These are phyloP conservation scores for Gonatopus flavifemur DNA, from an alignment of 1,140 invertebrate genomes.

Conservation along the genomic window DNA sequence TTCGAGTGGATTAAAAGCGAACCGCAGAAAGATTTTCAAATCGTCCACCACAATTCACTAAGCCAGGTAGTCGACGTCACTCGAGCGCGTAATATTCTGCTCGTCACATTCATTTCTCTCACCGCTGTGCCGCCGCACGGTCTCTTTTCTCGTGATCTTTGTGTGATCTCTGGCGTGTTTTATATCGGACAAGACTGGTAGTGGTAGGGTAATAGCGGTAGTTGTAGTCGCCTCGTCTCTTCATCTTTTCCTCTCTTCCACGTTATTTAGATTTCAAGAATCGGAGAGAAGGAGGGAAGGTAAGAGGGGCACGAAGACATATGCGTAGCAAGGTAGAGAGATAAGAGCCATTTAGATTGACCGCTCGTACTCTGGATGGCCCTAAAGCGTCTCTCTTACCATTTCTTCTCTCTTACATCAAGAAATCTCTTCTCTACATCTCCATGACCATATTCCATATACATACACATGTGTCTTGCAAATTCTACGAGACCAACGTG, in stretches of 20 bases:
- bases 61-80: too few species aligned
- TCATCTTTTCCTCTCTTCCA: too few species aligned
- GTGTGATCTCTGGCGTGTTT: conserved; percentile 15
- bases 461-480: too few species aligned
- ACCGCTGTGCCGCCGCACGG: conserved; percentile 7
- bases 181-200: too few species aligned
- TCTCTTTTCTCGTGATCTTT: conserved; percentile 25
- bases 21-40: too few species aligned
- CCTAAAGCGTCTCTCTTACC: conserved; percentile 53
- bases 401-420: conserved; percentile 34
- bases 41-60: too few species aligned
- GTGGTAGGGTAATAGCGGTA: too few species aligned
- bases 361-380: conserved; percentile 49
- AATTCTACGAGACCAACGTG: conserved; percentile 12
- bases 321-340: conserved; percentile 23
- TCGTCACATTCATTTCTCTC: conserved; percentile 16
- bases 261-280: conserved; percentile 39
- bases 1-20: too few species aligned
- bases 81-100: conserved; percentile 20
- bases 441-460: too few species aligned
- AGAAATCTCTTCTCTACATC: conserved; percentile 46
- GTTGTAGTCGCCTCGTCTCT: conserved; percentile 8
- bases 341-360: conserved; percentile 57
- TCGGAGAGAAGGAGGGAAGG: conserved; percentile 14
- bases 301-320: conserved; percentile 7